Evolutionary conservation across 2,888 invertebrate species (phyloP).

Genomic region (Apeira syringaria): DNA sequence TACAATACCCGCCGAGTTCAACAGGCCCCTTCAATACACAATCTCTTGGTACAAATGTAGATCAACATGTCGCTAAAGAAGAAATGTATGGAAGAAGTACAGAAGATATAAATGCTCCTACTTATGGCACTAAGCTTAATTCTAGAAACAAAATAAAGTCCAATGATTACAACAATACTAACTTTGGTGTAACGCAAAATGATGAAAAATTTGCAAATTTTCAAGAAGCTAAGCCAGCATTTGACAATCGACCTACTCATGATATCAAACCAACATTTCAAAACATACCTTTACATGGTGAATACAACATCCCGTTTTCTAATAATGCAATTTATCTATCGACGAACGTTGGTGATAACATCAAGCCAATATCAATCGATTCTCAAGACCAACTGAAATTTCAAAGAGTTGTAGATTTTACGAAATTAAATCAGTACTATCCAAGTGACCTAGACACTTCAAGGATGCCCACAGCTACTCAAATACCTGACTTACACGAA

Average conservation of each 20-base stretch:
- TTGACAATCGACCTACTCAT: slow-evolving; percentile 39
- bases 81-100: slow-evolving; percentile 39
- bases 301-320: slow-evolving; percentile 43
- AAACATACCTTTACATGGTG: slow-evolving; percentile 44
- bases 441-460: slow-evolving; percentile 54
- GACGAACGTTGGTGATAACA: slow-evolving; percentile 42
- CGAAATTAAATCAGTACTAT: slow-evolving; percentile 58
- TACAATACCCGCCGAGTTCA: slow-evolving; percentile 53
- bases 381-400: slow-evolving; percentile 49
- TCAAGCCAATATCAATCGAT: slow-evolving; percentile 40
- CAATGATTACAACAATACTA: slow-evolving; percentile 50
- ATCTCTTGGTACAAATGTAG: slow-evolving; percentile 44
- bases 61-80: slow-evolving; percentile 43
- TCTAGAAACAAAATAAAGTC: slow-evolving; percentile 51
- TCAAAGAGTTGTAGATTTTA: slow-evolving; percentile 69
- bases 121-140: slow-evolving; percentile 68
- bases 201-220: slow-evolving; percentile 43
- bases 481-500: slow-evolving; percentile 41
- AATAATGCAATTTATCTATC: slow-evolving; percentile 46
- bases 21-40: slow-evolving; percentile 52
- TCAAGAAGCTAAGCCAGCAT: slow-evolving; percentile 20
- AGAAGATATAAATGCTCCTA: slow-evolving; percentile 50
- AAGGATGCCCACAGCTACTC: slow-evolving; percentile 45
- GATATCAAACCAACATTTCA: slow-evolving; percentile 44
- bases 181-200: slow-evolving; percentile 45